Base-by-base conservation (phyloP, 1,140 invertebrate species). In the Cephus cinctus region DNA sequence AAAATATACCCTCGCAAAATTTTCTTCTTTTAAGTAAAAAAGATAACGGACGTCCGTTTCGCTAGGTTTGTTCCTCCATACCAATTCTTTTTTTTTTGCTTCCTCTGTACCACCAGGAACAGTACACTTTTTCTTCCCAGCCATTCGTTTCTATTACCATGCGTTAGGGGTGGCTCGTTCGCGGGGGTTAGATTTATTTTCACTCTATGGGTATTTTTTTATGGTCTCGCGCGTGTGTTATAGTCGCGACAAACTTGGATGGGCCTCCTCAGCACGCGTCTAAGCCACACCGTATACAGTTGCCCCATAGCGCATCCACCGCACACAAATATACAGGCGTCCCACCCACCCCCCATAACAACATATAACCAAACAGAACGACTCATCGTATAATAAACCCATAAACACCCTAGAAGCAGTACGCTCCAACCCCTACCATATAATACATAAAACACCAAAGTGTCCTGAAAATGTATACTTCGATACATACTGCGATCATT, bases 311-410 rank as follows among this genome's bases (percentile, higher is more conserved):
- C 25, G n/a, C 25, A n/a, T n/a, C 6, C n/a, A n/a, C n/a, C n/a
- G 18, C 14, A 40, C 22, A 35, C 42, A 16, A 48, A 53, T 49
- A 50, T 22, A 47, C 47, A 52, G 38, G n/a, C n/a, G n/a, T n/a
- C n/a, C n/a, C n/a, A n/a, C n/a, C n/a, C n/a, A n/a, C n/a, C n/a
- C n/a, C n/a, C n/a, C n/a, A n/a, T n/a, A n/a, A n/a, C n/a, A n/a
- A n/a, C n/a, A n/a, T n/a, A 2, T 12, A 9, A 30, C 27, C 11
- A 12, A 60, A 54, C 61, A 47, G 51, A 41, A 62, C 60, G 60
- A 59, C 61, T 56, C 47, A 48, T 65, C 62, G 73, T 63, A 76
- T 76, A 76, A 76, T 75, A 76, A 72, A 74, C 69, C 73, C 72
- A 75, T 76, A 76, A 76, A 75, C 73, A 73, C 72, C 73, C 72